Conservation (phyloP, 2,797 vertebrate genomes). For the Spinibarbus caldwelli region DNA sequence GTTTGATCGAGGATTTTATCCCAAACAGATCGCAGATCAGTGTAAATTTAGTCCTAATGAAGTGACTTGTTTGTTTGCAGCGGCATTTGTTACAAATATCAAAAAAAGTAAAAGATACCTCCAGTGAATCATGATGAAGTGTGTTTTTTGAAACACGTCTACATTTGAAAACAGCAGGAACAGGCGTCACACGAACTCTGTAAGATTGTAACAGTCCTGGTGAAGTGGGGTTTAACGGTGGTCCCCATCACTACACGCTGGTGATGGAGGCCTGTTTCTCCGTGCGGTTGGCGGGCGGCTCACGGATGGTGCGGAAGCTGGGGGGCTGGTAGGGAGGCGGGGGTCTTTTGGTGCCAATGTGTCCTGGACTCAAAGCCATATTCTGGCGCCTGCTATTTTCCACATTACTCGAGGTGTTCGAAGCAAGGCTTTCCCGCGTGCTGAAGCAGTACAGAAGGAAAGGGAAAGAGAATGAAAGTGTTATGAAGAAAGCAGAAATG, state of each 20-base stretch:
- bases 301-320: constrained; percentile 81
- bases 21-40: constrained; percentile 33
- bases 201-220: constrained; percentile 28
- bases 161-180: constrained; percentile 22
- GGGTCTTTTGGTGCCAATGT: constrained; percentile 79
- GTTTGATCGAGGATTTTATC: constrained; percentile 38
- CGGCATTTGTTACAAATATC: constrained; percentile 49
- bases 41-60: constrained; percentile 30
- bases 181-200: constrained; percentile 42
- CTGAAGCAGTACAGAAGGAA: constrained; percentile 66
- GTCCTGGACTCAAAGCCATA: constrained; percentile 85
- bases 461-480: constrained; percentile 47
- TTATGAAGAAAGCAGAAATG: constrained; percentile 49
- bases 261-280: constrained; percentile 91
- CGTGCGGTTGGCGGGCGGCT: constrained; percentile 79
- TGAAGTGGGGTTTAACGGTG: not conserved
- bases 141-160: constrained; percentile 29
- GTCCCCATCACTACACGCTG: constrained; percentile 63
- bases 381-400: constrained; percentile 90
- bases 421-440: constrained; percentile 87
- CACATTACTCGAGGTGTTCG: constrained; percentile 90
- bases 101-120: constrained; percentile 43
- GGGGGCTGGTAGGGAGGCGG: constrained; percentile 74
- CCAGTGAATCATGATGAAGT: constrained; percentile 41
- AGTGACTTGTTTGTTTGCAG: constrained; percentile 45